A percentile compares a stretch with the other conserved stretches of the same genome.
These are phyloP conservation scores for Picus viridis DNA, from an alignment of 2,797 vertebrate genomes.

Conservation along the genomic window DNA sequence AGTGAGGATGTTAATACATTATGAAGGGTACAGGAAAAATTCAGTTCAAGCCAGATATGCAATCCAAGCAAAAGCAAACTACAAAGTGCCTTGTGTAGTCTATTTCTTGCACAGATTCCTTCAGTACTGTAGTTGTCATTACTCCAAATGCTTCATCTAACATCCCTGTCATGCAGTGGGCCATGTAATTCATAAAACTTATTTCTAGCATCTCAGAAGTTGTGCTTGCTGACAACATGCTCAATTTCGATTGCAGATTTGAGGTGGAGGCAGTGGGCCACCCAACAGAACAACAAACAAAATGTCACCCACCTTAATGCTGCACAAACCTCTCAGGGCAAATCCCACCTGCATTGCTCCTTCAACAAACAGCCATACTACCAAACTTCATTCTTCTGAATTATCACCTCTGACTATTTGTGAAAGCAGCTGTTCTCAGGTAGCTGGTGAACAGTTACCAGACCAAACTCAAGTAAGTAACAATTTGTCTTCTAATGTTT, in stretches of 20 bases:
- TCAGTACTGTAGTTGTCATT: not conserved
- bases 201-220: not conserved
- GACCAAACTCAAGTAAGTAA: not conserved
- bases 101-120: not conserved
- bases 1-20: not conserved
- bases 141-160: not conserved
- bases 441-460: not conserved
- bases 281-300: not conserved
- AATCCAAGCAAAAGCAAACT: not conserved
- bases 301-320: not conserved
- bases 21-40: not conserved
- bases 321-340: not conserved
- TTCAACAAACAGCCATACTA: rapidly evolving
- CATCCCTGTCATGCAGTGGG: not conserved
- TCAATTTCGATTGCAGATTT: not conserved
- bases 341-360: not conserved
- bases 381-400: not conserved
- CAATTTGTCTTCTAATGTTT: not conserved
- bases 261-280: not conserved
- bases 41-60: not conserved
- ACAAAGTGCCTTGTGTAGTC: not conserved
- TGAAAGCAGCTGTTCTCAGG: not conserved
- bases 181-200: not conserved
- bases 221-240: not conserved
- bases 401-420: not conserved